phyloP scores from a whole-genome alignment of 64 coral and sea anemone species.

The Pocillopora damicornis region DNA sequence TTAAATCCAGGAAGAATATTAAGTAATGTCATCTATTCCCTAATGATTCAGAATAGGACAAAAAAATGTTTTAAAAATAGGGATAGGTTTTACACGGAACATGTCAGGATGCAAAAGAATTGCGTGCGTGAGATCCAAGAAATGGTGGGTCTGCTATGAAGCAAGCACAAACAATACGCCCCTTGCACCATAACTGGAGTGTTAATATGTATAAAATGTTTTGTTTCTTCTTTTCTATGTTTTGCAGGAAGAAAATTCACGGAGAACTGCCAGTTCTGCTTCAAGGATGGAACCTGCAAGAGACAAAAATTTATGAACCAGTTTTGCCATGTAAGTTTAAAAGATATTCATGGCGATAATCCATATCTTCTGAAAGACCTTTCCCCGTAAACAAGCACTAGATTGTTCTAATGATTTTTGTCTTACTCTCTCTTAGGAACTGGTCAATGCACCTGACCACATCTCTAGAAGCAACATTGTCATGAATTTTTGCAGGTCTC shows the following conservation, averaged over 20 bases:
- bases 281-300: slow-evolving; percentile 38
- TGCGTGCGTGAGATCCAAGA: no score
- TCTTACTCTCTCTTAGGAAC: slow-evolving; percentile 1
- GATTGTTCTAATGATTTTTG: neutral
- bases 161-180: no score
- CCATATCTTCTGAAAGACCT: neutral
- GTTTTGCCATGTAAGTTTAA: slow-evolving; percentile 24
- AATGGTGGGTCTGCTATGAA: no score
- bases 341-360: neutral
- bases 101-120: no score
- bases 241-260: slow-evolving; percentile 30
- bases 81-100: no score
- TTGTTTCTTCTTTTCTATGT: neutral
- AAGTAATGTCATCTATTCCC: no score
- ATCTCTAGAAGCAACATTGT: slow-evolving; percentile 13
- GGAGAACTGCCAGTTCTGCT: slow-evolving; percentile 28
- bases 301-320: slow-evolving; percentile 14
- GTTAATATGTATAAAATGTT: neutral
- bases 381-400: neutral
- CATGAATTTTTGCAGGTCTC: slow-evolving; percentile 12
- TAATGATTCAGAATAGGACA: no score
- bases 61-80: no score
- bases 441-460: slow-evolving; percentile 27
- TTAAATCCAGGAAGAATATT: no score
- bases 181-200: no score